These are phyloP conservation scores for Turritopsis dohrnii DNA, from an alignment of 30 jellyfish, hydroid and myxozoan genomes.

Conservation along the genomic window DNA sequence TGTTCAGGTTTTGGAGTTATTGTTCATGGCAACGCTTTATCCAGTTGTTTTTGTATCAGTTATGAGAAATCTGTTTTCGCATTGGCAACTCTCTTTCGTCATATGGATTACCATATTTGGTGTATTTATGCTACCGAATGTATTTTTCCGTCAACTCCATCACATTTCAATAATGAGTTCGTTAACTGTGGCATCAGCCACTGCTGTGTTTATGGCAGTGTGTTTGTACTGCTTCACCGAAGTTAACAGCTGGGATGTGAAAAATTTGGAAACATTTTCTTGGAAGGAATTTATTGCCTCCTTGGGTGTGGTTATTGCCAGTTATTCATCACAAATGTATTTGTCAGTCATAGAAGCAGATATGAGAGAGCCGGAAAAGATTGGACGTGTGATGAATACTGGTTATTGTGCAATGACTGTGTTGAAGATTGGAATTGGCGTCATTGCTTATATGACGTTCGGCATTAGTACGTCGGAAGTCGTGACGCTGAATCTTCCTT, in stretches of 20 bases:
- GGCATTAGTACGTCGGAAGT: constrained; percentile 46
- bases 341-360: constrained; percentile 63
- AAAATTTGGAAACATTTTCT: background rate
- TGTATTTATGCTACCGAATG: background rate
- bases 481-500: constrained; percentile 61
- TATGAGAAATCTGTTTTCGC: constrained; percentile 2
- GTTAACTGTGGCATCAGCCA: constrained; percentile 21
- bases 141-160: constrained; percentile 5
- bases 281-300: constrained; percentile 22
- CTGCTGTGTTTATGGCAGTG: constrained; percentile 3
- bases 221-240: constrained; percentile 8
- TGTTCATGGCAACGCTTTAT: constrained; percentile 30
- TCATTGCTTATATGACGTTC: constrained; percentile 60
- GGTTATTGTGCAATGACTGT: constrained; percentile 49
- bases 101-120: constrained; percentile 23
- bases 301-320: constrained; percentile 63
- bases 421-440: constrained; percentile 56
- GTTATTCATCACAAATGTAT: constrained; percentile 73
- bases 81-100: background rate
- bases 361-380: constrained; percentile 47
- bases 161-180: constrained; percentile 22
- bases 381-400: constrained; percentile 50
- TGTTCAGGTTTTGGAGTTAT: constrained; percentile 10
- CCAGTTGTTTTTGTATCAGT: constrained; percentile 25
- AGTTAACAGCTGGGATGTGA: background rate